These are phyloP conservation scores for Alectura lathami DNA, from an alignment of 2,113 vertebrate species.

Conservation along the genomic window DNA sequence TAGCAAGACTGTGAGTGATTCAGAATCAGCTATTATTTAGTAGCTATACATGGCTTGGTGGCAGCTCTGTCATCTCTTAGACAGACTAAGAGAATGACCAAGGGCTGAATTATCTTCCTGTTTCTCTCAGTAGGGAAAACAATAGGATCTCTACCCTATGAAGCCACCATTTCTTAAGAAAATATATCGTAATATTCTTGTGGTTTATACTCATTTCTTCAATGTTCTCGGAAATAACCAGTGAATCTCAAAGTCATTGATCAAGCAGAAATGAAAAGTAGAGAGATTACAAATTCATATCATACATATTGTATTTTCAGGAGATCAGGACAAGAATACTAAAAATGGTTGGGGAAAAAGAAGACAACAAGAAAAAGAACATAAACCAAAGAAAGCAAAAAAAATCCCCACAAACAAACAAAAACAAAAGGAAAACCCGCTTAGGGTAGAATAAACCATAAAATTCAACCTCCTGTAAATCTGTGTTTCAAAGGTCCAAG, in stretches of 20 bases:
- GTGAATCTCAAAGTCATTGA: background rate
- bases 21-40: background rate
- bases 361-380: background rate
- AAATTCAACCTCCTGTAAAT: background rate
- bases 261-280: background rate
- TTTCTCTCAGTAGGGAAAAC: background rate
- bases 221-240: background rate
- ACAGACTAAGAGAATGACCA: background rate
- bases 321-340: background rate
- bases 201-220: background rate
- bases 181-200: background rate
- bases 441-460: background rate
- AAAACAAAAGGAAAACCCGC: rapidly evolving
- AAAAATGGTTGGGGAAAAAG: background rate
- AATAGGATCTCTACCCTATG: background rate
- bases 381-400: background rate
- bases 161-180: background rate
- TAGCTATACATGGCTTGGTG: background rate
- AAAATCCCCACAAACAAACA: background rate
- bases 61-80: background rate
- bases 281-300: background rate
- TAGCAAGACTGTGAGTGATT: background rate
- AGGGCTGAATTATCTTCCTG: background rate
- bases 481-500: background rate
- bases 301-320: background rate